Evolutionary conservation across 2,113 vertebrate species (phyloP).

Genomic region (Callaeas wilsoni): DNA sequence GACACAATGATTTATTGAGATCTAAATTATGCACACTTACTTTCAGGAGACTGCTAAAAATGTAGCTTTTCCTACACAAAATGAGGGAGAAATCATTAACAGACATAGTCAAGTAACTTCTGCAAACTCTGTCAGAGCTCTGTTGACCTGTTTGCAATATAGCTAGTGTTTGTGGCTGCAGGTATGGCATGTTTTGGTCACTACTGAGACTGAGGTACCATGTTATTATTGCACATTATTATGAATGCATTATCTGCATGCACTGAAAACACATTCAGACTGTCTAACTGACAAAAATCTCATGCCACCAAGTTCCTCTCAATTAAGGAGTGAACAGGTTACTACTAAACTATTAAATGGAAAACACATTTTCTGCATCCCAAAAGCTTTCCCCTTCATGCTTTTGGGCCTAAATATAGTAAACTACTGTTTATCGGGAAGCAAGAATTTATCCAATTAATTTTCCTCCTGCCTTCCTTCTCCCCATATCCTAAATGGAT

Average conservation of each 20-base stretch:
- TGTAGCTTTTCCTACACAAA: not conserved
- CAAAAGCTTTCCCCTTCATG: not conserved
- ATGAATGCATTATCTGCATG: not conserved
- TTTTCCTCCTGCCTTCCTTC: not conserved
- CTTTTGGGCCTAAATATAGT: not conserved
- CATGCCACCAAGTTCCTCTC: not conserved
- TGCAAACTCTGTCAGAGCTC: not conserved
- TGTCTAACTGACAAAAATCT: fast-evolving
- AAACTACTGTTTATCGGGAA: not conserved
- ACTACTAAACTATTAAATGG: not conserved
- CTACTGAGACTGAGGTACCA: not conserved
- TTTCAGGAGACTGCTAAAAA: not conserved
- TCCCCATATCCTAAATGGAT: not conserved
- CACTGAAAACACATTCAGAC: not conserved
- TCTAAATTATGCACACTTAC: not conserved
- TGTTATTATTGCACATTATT: not conserved
- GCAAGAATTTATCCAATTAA: not conserved
- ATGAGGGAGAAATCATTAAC: not conserved
- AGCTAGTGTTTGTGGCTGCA: not conserved
- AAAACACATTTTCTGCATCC: not conserved
- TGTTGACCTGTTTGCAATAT: not conserved
- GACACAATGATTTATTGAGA: not conserved
- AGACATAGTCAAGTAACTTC: not conserved
- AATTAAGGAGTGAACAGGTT: not conserved
- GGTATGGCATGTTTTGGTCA: not conserved